Evolutionary conservation across 2,888 invertebrate species (phyloP).

Genomic region (Erynnis tages): DNA sequence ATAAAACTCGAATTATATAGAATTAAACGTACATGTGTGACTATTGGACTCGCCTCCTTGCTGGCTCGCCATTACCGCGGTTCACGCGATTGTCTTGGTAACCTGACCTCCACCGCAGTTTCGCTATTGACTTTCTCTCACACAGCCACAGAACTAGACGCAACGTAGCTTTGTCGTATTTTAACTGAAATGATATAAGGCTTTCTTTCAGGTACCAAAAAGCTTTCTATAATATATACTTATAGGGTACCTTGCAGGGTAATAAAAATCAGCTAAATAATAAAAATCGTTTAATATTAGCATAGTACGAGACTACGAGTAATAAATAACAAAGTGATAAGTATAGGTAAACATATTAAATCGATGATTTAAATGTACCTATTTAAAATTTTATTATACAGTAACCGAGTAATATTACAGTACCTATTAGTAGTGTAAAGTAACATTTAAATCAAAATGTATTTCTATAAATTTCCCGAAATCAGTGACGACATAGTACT

Average conservation of each 20-base stretch:
- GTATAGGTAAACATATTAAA: too few relatives aligned
- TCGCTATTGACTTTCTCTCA: slow-evolving; percentile 62
- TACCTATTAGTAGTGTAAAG: not conserved
- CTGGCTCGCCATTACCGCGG: slow-evolving; percentile 49
- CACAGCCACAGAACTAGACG: slow-evolving; percentile 16
- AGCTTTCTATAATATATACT: too few relatives aligned
- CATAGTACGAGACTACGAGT: too few relatives aligned
- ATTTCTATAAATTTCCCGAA: not conserved
- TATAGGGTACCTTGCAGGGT: too few relatives aligned
- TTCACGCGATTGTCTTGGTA: slow-evolving; percentile 66
- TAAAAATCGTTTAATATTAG: too few relatives aligned
- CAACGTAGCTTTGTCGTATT: not conserved
- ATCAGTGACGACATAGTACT: slow-evolving; percentile 1
- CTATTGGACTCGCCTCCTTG: slow-evolving; percentile 60
- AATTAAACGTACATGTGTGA: slow-evolving; percentile 28
- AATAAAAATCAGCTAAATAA: too few relatives aligned
- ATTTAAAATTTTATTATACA: too few relatives aligned
- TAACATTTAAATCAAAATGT: not conserved
- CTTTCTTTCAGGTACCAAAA: too few relatives aligned
- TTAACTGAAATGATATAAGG: not conserved
- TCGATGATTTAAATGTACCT: too few relatives aligned
- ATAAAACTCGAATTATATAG: slow-evolving; percentile 1
- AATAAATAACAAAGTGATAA: too few relatives aligned
- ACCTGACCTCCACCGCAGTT: slow-evolving; percentile 59
- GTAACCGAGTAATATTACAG: too few relatives aligned